Conservation (phyloP, 2,113 vertebrate genomes). For the Galeopterus variegatus region DNA sequence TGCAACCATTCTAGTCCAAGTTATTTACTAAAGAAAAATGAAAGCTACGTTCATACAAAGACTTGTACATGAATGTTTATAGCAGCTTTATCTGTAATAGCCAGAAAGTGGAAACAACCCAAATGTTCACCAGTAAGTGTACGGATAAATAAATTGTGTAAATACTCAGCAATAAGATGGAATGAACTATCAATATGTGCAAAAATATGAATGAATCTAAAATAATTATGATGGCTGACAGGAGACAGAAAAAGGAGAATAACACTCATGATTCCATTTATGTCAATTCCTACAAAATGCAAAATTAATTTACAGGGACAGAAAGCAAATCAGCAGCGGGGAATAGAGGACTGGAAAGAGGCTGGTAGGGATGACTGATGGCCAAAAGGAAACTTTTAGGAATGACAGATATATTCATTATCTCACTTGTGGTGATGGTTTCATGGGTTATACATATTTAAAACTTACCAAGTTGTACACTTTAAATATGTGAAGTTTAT, state of each 20-base stretch:
- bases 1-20: background rate
- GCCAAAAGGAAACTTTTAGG: background rate
- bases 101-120: background rate
- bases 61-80: background rate
- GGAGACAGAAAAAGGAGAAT: background rate
- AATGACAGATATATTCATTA: background rate
- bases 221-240: background rate
- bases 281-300: background rate
- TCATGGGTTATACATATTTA: background rate
- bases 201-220: background rate
- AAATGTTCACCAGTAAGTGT: background rate
- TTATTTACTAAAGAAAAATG: constrained; percentile 31
- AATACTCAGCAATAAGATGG: background rate
- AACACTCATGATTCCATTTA: background rate
- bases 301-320: background rate
- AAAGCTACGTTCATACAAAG: background rate
- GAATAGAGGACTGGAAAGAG: background rate
- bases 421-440: background rate
- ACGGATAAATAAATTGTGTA: background rate
- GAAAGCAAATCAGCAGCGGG: background rate
- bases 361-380: background rate
- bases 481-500: constrained; percentile 11
- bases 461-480: background rate
- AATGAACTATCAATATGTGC: background rate
- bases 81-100: background rate